phyloP scores from a whole-genome alignment of 1,140 invertebrate species.

The Drosophila asahinai region DNA sequence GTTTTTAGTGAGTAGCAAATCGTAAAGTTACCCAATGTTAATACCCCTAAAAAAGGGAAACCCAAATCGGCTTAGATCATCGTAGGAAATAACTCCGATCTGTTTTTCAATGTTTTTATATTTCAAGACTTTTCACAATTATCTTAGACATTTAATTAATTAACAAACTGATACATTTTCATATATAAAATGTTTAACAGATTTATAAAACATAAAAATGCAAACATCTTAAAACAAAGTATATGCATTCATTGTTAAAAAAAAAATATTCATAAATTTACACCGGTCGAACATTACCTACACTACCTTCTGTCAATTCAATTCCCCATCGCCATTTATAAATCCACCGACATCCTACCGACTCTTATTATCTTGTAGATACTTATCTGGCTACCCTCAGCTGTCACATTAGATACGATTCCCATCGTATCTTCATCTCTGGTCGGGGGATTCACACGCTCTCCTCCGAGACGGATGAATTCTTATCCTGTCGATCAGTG shows the following conservation, averaged over 20 bases:
- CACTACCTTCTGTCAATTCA: background rate
- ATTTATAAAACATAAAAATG: no score
- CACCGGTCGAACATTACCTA: background rate
- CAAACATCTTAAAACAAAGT: no score
- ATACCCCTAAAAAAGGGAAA: background rate
- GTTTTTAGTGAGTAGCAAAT: background rate
- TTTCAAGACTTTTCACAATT: no score
- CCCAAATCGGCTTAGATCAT: background rate
- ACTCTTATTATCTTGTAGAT: slow-evolving; percentile 45
- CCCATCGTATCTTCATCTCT: slow-evolving; percentile 36
- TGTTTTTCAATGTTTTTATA: background rate
- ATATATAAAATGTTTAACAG: no score
- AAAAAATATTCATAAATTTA: background rate
- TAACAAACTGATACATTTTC: no score
- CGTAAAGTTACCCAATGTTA: no score
- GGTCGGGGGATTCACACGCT: slow-evolving; percentile 68
- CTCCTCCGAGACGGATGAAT: slow-evolving; percentile 48
- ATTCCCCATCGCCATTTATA: no score
- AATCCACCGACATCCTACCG: slow-evolving; percentile 1
- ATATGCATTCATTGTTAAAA: no score
- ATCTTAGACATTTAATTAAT: background rate
- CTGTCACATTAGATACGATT: slow-evolving; percentile 52
- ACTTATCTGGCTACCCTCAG: slow-evolving; percentile 38
- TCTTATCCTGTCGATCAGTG: slow-evolving; percentile 68
- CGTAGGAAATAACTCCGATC: no score